A percentile compares a stretch with the other conserved stretches of the same genome.
Conservation (phyloP, 1,140 invertebrate genomes). For the Macrocentrus cingulum region DNA sequence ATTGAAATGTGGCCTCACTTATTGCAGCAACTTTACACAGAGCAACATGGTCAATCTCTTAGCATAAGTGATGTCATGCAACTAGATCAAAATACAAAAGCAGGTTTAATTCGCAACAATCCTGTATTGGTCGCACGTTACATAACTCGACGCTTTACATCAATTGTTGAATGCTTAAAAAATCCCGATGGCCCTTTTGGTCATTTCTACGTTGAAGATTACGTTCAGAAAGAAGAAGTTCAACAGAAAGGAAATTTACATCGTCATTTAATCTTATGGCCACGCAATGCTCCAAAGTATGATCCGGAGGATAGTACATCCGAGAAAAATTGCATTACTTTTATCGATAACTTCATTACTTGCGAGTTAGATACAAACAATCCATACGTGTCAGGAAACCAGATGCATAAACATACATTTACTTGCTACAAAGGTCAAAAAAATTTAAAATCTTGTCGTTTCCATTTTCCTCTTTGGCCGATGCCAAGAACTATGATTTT, state of each 20-base stretch:
- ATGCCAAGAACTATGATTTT: neutral
- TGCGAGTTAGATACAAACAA: neutral
- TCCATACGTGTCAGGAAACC: neutral
- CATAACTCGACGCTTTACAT: neutral
- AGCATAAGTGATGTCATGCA: neutral
- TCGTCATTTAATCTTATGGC: neutral
- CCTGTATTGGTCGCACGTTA: neutral
- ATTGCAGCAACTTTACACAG: constrained; percentile 4
- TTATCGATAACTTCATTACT: constrained; percentile 9
- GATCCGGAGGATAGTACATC: neutral
- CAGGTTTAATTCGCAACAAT: constrained; percentile 6
- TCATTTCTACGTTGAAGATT: neutral
- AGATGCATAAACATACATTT: constrained; percentile 7
- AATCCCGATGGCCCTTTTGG: neutral
- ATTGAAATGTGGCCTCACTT: neutral
- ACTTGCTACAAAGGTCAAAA: constrained; percentile 5
- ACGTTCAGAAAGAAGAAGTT: constrained; percentile 6
- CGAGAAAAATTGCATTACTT: neutral
- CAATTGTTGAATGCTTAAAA: neutral
- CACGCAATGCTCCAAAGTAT: neutral
- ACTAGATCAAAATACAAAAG: neutral
- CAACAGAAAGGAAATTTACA: neutral
- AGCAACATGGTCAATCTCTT: neutral
- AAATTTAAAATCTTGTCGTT: constrained; percentile 8
- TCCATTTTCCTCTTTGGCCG: constrained; percentile 5